Base-by-base conservation (phyloP, 2,888 invertebrate genomes). In the Nineta flava region DNA sequence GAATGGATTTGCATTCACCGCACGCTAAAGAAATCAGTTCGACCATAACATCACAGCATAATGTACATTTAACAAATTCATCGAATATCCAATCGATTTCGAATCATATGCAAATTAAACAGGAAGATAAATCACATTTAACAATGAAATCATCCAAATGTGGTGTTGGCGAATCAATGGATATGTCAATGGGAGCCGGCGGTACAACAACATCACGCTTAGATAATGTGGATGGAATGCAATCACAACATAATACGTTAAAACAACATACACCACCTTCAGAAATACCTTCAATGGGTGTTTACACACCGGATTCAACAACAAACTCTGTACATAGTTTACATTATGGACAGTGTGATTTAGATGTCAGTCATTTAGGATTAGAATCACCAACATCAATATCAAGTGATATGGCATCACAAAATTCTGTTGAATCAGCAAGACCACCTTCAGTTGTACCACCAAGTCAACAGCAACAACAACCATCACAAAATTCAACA, bases 361-460 rank as follows among this genome's bases (percentile, higher is more conserved):
- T 91, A 52, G 91, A 88, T 63, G 87, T 88, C 1, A 79, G 81
- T 51, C 87, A 87, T 61, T 65, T 91, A 51, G 88, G 87, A 1
- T 68, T 93, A 54, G 92, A 92, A 63, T 91, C 92, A 0, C 91
- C 93, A 0, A 83, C 87, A 0, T 87, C 88, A 40, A 88, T 92
- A 56, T 83, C 87, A 1, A 87, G 84, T 45, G 90, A 92, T 63
- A 76, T 91, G 67, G 82, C 84, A 9, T 81, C 81, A 0, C 87
- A 87, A 57, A 79, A 76, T 60, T 75, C 81, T 1, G 76, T 78
- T 1, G 81, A 82, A 56, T 69, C 71, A 34, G 69, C 69, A 5
- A 67, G 74, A n/a, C 73, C 77, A 4, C 73, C 76, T 0, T 77
- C 76, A 46, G 75, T 75, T 1, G 62, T 76, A 15, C 71, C 74